phyloP scores from a whole-genome alignment of 2,888 invertebrate species.

The Eupeodes luniger region DNA sequence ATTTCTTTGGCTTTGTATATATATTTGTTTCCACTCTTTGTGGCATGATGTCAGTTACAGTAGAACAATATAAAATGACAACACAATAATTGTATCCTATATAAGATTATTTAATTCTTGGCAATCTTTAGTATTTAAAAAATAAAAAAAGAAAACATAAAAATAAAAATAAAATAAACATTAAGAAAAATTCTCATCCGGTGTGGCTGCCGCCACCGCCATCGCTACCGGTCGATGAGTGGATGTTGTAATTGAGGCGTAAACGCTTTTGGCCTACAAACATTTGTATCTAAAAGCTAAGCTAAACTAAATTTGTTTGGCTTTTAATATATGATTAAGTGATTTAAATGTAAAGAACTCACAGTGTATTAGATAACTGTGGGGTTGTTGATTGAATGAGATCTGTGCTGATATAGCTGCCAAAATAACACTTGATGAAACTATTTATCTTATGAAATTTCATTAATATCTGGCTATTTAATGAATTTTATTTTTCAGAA shows the following conservation, averaged over 20 bases:
- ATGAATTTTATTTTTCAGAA: too few species aligned
- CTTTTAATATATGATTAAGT: neutral
- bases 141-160: slow-evolving; percentile 5
- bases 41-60: neutral
- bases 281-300: neutral
- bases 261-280: slow-evolving; percentile 41
- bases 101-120: slow-evolving; percentile 67
- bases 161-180: slow-evolving; percentile 33
- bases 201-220: too few species aligned
- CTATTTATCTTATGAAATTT: neutral
- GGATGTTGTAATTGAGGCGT: slow-evolving; percentile 51
- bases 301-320: slow-evolving; percentile 7
- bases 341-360: slow-evolving; percentile 53
- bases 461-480: neutral
- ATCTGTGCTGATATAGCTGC: neutral
- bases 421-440: slow-evolving; percentile 2
- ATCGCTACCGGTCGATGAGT: neutral
- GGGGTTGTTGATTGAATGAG: slow-evolving; percentile 10
- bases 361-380: slow-evolving; percentile 29
- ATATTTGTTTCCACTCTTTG: neutral
- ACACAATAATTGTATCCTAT: slow-evolving; percentile 29
- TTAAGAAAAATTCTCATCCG: too few species aligned
- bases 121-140: slow-evolving; percentile 26
- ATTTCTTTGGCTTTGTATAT: neutral
- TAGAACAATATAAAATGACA: slow-evolving; percentile 2